These are phyloP conservation scores for Labia minor DNA, from an alignment of 2,888 invertebrate species.

Conservation along the genomic window DNA sequence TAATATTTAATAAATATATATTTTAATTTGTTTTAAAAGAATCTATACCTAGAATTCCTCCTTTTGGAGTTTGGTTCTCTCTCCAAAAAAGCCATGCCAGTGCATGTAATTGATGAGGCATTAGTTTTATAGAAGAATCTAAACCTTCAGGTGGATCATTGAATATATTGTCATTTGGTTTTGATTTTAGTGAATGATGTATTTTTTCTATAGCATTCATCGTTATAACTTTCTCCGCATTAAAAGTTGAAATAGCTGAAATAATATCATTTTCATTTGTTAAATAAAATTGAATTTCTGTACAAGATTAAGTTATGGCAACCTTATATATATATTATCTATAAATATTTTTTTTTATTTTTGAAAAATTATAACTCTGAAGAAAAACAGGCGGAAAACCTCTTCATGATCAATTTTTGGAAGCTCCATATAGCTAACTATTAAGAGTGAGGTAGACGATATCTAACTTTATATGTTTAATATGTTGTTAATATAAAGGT, in stretches of 20 bases:
- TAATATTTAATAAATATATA: constrained; percentile 20
- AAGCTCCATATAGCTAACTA: too few species aligned
- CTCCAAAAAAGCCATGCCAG: constrained; percentile 83
- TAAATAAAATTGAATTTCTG: too few species aligned
- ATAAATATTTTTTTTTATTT: too few species aligned
- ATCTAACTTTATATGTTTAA: too few species aligned
- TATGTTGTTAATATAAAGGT: too few species aligned
- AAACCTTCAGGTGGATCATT: constrained; percentile 53
- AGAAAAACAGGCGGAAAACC: too few species aligned
- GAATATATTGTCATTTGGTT: constrained; percentile 49
- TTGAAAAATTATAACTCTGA: too few species aligned
- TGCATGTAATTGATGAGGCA: constrained; percentile 77
- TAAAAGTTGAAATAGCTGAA: constrained; percentile 54
- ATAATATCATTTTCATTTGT: too few species aligned
- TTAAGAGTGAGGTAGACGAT: too few species aligned
- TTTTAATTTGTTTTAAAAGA: not conserved
- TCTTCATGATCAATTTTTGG: too few species aligned
- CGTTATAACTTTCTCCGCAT: constrained; percentile 56
- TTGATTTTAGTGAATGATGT: constrained; percentile 55
- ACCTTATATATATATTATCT: too few species aligned
- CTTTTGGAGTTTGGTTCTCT: constrained; percentile 67
- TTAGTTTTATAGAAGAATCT: constrained; percentile 45
- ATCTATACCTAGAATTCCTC: constrained; percentile 69
- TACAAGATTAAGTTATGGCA: too few species aligned
- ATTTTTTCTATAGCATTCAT: constrained; percentile 59